Base-by-base conservation (phyloP, 2,113 vertebrate genomes). In the Atlantisia rogersi region DNA sequence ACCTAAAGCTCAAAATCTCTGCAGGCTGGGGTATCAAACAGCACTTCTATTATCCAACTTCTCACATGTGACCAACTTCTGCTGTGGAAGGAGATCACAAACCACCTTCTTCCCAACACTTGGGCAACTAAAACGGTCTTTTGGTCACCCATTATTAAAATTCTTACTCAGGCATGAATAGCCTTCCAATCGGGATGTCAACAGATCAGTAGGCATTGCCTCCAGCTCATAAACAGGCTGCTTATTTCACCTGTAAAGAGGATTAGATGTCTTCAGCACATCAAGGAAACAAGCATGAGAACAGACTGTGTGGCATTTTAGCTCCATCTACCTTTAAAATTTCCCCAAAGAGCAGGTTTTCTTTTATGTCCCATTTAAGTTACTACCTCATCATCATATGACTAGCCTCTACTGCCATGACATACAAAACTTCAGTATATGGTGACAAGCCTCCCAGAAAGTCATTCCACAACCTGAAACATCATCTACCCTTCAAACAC, bases 401-500 rank as follows among this genome's bases (percentile, higher is more conserved):
- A 96, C 92, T 95, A 42, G 52, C 62, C 73, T 95, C 84, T 84
- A 96, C 87, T 89, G 76, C 81, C 83, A 96, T 93, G 97, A 93
- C 91, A 96, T 93, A 93, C 76, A 89, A 94, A 95, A 86, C 91
- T 93, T 97, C 88, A 91, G 85, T 92, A 82, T 96, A 92, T 97
- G 86, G 91, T 94, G 71, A 95, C 95, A 96, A 94, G 94, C 86
- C 94, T 91, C 89, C 95, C 85, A 97, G 95, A 97, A 97, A 94
- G 95, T 96, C 94, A 97, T 90, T 97, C 93, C 95, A 98, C 91
- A 96, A 97, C 94, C 93, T 97, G 97, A 98, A 98, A 98, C 95
- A 97, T 96, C 97, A 98, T 97, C 97, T 98, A 96, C 90, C 93
- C 95, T 95, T 93, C 94, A 97, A 94, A 94, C 82, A 92, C 77